phyloP scores from a whole-genome alignment of 2,888 invertebrate species.

The Odontocolon sp. region DNA sequence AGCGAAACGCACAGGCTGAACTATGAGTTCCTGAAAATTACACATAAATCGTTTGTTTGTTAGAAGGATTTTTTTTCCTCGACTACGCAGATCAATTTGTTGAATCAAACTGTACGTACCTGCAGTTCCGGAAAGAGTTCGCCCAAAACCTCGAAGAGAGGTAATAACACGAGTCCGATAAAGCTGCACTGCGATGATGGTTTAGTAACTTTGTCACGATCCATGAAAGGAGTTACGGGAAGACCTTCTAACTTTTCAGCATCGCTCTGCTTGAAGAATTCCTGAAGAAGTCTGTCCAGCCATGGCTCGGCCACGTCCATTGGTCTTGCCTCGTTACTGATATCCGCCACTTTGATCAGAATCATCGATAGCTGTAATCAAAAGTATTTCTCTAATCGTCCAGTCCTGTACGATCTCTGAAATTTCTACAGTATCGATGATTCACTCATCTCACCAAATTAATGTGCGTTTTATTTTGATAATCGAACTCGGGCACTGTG shows the following conservation, averaged over 20 bases:
- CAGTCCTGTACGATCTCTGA: neutral
- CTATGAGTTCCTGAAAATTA: conserved; percentile 84
- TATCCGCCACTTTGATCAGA: conserved; percentile 92
- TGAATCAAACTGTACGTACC: conserved; percentile 78
- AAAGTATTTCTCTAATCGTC: neutral
- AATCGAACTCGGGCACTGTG: conserved; percentile 86
- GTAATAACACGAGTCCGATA: conserved; percentile 90
- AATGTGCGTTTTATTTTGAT: conserved; percentile 86
- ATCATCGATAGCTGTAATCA: conserved; percentile 87
- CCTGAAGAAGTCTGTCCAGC: conserved; percentile 88
- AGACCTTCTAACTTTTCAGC: conserved; percentile 91
- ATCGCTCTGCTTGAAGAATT: conserved; percentile 91
- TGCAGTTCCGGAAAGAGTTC: conserved; percentile 88
- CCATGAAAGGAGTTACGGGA: conserved; percentile 93
- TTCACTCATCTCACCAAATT: conserved; percentile 84
- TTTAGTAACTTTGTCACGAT: conserved; percentile 91
- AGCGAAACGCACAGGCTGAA: conserved; percentile 84
- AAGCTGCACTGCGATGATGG: conserved; percentile 92
- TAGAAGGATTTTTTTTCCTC: no score
- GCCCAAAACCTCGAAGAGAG: conserved; percentile 90
- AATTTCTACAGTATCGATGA: neutral
- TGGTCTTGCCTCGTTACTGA: conserved; percentile 91
- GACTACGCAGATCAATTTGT: neutral
- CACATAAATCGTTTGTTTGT: no score
- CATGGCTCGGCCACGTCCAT: conserved; percentile 93